A percentile compares a stretch with the other conserved stretches of the same genome.
These are phyloP conservation scores for Drosophila phalerata DNA, from an alignment of 2,888 invertebrate species.

Conservation along the genomic window DNA sequence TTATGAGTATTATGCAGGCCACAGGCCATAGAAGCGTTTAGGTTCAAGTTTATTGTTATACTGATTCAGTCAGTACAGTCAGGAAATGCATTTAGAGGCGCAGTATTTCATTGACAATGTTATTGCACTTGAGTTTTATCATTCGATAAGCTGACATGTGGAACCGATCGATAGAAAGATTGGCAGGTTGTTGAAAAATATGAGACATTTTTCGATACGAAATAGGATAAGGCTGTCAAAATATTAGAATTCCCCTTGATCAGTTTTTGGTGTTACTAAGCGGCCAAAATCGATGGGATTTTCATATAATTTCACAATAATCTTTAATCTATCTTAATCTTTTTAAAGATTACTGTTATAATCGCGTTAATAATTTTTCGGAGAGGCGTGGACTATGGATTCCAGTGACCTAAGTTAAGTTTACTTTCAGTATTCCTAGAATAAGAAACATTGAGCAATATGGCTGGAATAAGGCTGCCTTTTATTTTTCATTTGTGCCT, in stretches of 20 bases:
- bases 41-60: conserved; percentile 15
- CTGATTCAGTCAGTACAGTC: conserved; percentile 32
- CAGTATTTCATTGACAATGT: conserved; percentile 2
- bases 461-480: not conserved
- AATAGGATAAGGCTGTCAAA: not conserved
- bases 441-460: not conserved
- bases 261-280: conserved; percentile 35
- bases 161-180: conserved; percentile 1
- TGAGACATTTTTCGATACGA: not conserved
- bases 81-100: conserved; percentile 36
- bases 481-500: not conserved
- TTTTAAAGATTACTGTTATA: conserved; percentile 9
- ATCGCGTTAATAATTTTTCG: not conserved
- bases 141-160: conserved; percentile 11
- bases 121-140: conserved; percentile 31
- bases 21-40: not conserved
- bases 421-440: not conserved
- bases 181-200: not conserved
- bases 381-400: conserved; percentile 2
- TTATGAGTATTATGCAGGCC: conserved; percentile 18
- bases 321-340: conserved; percentile 49
- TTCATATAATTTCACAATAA: conserved; percentile 28
- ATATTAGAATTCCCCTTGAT: not conserved
- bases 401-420: conserved; percentile 6
- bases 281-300: not conserved